Base-by-base conservation (phyloP, 2,888 invertebrate genomes). In the Alloplasta piceator region DNA sequence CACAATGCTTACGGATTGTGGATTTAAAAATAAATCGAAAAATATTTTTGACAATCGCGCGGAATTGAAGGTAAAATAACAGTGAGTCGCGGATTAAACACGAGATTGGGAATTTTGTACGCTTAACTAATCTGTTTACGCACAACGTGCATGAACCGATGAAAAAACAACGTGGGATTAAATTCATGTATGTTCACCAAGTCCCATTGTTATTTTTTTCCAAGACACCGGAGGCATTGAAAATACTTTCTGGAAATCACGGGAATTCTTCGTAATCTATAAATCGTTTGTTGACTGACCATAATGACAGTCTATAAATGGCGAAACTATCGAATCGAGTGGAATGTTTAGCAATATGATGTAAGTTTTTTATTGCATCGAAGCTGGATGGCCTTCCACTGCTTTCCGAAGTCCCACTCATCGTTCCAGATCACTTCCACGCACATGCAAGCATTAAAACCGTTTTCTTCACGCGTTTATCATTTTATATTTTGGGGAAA, bases 371-470 rank as follows among this genome's bases (percentile, higher is more conserved):
- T 67, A 67, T 75, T 78, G 73, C 80, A 71, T 46, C 82, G 58
- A 78, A 73, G 60, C 66, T 75, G 70, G 78, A 78, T 74, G 71
- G 74, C 80, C 82, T 82, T 78, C 80, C 78, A 38, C 82, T 60
- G 74, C 14, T 75, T 73, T 36, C 71, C 50, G 75, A 50, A 75
- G 26, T 75, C 70, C 71, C 75, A 70, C 77, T 74, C 73, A 68
- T 78, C 81, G 60, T 58, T 73, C 67, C 12, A 64, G 46, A 63
- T 12, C 41, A 50, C 14, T 48, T 64, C 63, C 16, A 68, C 78
- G 55, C 67, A 58, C 70, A 56, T 12, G 5, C 7, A 7, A 58
- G 63, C n/a, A 36, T 38, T 16, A 26, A 63, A 26, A 9, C 14
- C 6, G 52, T 46, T 48, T 63, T 26, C 43, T 55, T 55, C 6